These are phyloP conservation scores for Cyclopterus lumpus DNA, from an alignment of 2,797 vertebrate species.

Conservation along the genomic window DNA sequence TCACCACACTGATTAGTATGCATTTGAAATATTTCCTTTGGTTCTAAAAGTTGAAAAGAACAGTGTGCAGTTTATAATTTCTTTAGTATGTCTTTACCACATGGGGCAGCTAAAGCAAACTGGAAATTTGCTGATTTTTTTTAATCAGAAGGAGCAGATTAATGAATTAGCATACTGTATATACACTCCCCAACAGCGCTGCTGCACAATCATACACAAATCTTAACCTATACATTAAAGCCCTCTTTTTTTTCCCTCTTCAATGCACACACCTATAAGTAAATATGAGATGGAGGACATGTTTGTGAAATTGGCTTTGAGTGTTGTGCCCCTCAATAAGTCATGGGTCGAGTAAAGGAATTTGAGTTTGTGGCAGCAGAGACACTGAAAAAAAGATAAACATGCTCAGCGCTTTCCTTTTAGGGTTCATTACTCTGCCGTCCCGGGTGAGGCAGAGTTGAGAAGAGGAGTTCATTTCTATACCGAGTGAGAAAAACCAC, in stretches of 20 bases:
- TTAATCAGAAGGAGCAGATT: background rate
- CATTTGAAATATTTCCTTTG: background rate
- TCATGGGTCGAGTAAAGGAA: conserved; percentile 71
- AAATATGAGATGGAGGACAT: conserved; percentile 71
- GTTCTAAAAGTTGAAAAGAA: background rate
- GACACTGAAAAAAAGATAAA: conserved; percentile 73
- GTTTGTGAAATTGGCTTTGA: conserved; percentile 80
- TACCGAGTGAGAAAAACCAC: conserved; percentile 77
- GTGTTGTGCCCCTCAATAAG: conserved; percentile 75
- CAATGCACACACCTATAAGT: conserved; percentile 71
- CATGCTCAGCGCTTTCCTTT: conserved; percentile 74
- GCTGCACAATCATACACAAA: conserved; percentile 65
- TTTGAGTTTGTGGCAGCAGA: conserved; percentile 66
- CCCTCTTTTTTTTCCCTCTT: conserved; percentile 51
- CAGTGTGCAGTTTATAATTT: background rate
- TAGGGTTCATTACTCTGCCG: conserved; percentile 81
- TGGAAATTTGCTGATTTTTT: background rate
- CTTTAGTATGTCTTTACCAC: background rate
- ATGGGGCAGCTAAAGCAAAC: background rate
- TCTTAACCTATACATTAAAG: conserved; percentile 57
- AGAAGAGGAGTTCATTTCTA: conserved; percentile 81
- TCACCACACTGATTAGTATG: background rate
- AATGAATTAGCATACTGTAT: conserved; percentile 15
- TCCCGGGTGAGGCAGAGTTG: conserved; percentile 72
- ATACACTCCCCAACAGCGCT: conserved; percentile 5